Evolutionary conservation across 2,113 vertebrate genomes (phyloP).

Genomic region (Dicerorhinus sumatrensis): DNA sequence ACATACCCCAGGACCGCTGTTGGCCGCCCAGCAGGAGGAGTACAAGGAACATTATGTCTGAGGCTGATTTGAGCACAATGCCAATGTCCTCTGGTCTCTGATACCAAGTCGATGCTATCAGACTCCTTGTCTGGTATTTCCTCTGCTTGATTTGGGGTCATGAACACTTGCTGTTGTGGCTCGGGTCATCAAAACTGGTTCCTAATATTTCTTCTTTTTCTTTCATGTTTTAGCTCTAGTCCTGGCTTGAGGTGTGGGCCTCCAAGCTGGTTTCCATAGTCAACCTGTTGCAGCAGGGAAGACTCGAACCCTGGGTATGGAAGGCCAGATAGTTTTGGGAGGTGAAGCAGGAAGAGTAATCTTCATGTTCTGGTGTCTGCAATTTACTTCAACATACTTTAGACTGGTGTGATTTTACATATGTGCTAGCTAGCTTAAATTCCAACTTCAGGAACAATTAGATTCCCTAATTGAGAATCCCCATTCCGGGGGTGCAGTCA

Average conservation of each 20-base stretch:
- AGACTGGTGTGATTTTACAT: not conserved
- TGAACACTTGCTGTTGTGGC: not conserved
- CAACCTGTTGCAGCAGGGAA: not conserved
- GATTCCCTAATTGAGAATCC: not conserved
- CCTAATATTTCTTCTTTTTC: not conserved
- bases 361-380: not conserved
- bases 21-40: not conserved
- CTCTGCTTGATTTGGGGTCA: not conserved
- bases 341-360: not conserved
- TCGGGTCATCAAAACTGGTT: not conserved
- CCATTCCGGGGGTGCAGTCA: not conserved
- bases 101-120: no score
- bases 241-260: not conserved
- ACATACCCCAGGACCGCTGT: not conserved
- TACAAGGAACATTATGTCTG: not conserved
- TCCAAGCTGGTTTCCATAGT: not conserved
- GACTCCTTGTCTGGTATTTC: not conserved
- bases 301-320: not conserved
- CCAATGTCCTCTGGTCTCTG: not conserved
- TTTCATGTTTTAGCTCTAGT: not conserved
- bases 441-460: not conserved
- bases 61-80: not conserved
- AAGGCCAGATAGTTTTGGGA: not conserved
- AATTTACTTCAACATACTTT: not conserved
- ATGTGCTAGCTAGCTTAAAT: not conserved